Conservation (phyloP, 2,113 vertebrate species). For the Hippolais icterina region DNA sequence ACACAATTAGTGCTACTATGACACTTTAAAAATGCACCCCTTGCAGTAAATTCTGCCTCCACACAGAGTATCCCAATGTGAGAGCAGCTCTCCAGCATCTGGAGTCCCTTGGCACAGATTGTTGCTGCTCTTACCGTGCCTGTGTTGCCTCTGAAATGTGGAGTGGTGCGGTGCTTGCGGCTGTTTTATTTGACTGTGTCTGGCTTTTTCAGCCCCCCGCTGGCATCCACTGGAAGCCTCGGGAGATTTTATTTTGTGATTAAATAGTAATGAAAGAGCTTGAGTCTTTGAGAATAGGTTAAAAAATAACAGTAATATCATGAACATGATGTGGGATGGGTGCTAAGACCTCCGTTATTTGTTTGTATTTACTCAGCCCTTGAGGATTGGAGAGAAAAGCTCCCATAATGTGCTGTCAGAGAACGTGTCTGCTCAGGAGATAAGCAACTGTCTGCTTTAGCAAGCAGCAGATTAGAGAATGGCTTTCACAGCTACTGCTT, state of each 20-base stretch:
- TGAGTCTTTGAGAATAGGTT: neutral
- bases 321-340: neutral
- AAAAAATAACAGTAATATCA: neutral
- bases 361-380: slow-evolving; percentile 16
- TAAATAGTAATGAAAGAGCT: neutral
- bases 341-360: neutral
- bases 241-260: neutral
- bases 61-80: neutral
- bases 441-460: neutral
- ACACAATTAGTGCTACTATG: neutral
- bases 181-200: neutral
- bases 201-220: neutral
- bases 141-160: neutral
- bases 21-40: neutral
- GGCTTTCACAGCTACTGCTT: neutral
- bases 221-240: neutral
- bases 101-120: neutral
- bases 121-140: neutral
- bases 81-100: neutral
- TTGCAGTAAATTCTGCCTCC: neutral
- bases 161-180: rapidly evolving
- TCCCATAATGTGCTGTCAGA: neutral
- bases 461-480: neutral
- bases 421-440: neutral
- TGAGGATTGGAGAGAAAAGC: neutral